Conservation (phyloP, 2,113 vertebrate genomes). For the Ibidorhyncha struthersii region DNA sequence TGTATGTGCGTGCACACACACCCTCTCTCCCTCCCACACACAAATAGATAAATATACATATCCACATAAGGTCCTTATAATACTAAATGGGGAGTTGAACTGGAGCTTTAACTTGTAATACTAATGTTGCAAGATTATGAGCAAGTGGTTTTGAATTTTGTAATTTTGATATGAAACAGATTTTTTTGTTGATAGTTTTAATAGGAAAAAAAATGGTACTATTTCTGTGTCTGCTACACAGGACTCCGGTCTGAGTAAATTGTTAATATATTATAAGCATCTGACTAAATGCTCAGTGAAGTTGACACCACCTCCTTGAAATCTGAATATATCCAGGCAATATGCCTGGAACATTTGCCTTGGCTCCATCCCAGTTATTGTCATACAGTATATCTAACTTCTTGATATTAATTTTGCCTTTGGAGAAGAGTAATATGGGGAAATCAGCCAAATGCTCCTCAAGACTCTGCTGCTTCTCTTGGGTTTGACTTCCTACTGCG, state of each 20-base stretch:
- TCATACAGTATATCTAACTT: neutral
- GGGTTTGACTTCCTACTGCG: neutral
- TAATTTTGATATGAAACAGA: neutral
- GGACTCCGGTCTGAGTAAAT: neutral
- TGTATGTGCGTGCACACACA: rapidly evolving
- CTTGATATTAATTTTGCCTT: neutral
- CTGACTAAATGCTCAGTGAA: neutral
- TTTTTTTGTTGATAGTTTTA: neutral
- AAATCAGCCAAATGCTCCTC: neutral
- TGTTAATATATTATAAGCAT: neutral
- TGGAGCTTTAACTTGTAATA: neutral
- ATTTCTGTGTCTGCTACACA: neutral
- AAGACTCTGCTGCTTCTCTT: neutral
- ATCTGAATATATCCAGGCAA: neutral
- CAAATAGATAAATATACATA: neutral
- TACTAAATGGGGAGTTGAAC: neutral
- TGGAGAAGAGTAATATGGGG: neutral
- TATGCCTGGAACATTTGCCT: neutral
- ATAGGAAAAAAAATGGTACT: neutral
- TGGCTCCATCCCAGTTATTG: neutral
- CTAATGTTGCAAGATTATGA: neutral
- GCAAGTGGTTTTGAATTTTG: neutral
- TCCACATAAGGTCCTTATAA: neutral
- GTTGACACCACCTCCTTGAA: neutral
- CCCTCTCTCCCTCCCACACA: neutral